Conservation (phyloP, 2,113 vertebrate genomes). For the Zapornia atra region DNA sequence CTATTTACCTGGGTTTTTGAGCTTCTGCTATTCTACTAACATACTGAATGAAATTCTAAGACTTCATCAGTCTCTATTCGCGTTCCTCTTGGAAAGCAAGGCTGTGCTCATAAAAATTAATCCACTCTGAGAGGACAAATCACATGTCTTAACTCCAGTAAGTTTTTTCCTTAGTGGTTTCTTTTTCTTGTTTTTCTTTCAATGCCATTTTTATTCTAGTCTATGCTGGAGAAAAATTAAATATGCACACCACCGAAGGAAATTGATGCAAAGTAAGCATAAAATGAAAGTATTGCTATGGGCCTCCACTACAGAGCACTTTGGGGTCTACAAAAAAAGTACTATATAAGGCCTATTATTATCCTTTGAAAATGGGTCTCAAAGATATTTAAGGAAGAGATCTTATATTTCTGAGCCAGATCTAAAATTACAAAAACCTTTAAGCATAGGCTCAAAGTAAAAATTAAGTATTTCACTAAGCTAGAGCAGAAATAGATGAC, state of each 20-base stretch:
- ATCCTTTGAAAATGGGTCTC: neutral
- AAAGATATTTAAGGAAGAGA: neutral
- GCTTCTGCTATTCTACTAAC: neutral
- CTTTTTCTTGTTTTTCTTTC: neutral
- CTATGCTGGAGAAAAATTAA: neutral
- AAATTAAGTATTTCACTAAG: constrained; percentile 30
- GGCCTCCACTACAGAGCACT: neutral
- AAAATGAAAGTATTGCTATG: neutral
- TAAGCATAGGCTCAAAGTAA: neutral
- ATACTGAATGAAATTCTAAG: neutral
- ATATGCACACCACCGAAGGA: neutral
- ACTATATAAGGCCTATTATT: neutral
- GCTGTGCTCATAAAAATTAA: neutral
- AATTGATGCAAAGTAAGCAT: neutral
- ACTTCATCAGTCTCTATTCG: neutral
- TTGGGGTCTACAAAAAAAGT: neutral
- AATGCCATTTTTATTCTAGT: neutral
- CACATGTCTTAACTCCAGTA: neutral
- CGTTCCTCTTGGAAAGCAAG: neutral
- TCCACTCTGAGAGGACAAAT: neutral
- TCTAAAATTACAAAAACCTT: constrained; percentile 8
- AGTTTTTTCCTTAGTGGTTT: neutral
- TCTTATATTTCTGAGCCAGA: neutral
- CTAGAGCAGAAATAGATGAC: neutral
- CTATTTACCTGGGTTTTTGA: neutral